A percentile compares a stretch with the other conserved stretches of the same genome.
Conservation (phyloP, 2,888 invertebrate genomes). For the Dinocampus coccinellae region DNA sequence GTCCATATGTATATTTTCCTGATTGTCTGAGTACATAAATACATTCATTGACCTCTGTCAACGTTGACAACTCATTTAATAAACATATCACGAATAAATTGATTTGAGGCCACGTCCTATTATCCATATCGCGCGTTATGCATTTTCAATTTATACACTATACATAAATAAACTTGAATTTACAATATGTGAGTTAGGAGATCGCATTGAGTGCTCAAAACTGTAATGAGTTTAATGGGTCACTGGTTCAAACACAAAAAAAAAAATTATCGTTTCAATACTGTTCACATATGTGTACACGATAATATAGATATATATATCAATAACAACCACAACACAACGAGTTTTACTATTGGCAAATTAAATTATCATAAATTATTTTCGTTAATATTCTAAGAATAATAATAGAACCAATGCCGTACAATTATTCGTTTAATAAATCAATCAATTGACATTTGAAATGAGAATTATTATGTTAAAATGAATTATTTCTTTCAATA, state of each 20-base stretch:
- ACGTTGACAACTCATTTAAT: conserved; percentile 29
- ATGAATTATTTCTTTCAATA: background rate
- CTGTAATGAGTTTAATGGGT: conserved; percentile 63
- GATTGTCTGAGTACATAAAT: background rate
- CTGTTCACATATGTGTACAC: conserved; percentile 36
- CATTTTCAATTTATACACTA: conserved; percentile 47
- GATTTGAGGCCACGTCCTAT: conserved; percentile 28
- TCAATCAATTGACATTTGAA: background rate
- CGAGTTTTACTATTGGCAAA: background rate
- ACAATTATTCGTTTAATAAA: background rate
- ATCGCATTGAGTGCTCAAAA: conserved; percentile 43
- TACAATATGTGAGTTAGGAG: conserved; percentile 54
- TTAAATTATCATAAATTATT: background rate
- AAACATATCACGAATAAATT: conserved; percentile 43
- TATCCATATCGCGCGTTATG: conserved; percentile 37
- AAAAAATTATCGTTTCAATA: conserved; percentile 24
- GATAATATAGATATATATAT: background rate
- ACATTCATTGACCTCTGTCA: conserved; percentile 29
- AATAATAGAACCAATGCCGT: no score
- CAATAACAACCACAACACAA: background rate
- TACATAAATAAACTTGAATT: background rate
- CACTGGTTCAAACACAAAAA: conserved; percentile 51
- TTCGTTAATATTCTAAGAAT: no score
- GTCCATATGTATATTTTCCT: background rate
- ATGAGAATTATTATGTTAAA: no score